Evolutionary conservation across 2,113 vertebrate species (phyloP), one percentile per base, ranked within the genome.

Genomic region (Alosa alosa): DNA sequence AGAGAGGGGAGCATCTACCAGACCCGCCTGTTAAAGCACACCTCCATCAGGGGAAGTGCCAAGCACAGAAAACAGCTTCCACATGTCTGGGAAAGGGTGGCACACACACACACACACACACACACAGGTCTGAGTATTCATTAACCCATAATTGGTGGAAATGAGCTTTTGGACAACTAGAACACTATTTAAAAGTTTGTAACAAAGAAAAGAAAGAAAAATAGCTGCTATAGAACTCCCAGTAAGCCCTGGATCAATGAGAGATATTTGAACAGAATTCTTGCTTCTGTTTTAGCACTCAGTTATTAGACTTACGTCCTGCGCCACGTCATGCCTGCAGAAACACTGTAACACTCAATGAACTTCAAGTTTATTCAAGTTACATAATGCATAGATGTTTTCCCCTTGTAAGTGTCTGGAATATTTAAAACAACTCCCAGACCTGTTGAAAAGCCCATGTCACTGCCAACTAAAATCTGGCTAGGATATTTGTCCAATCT

Each of bases 1-100:
- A 57, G 84, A 88, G 86, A 87, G 75, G 55, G 87, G 83, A 87
- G 84, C 49, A 68, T 84, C 87, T 84, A 4, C 47, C 60, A 87
- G 83, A 85, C 78, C 68, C 68, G 82, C 86, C 83, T 68, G 82
- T 84, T 18, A 17, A 68, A 68, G 31, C 45, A 68, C 86, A 89
- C 85, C 86, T 85, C 81, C 41, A 78, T 44, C 81, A 90, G 82
- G 25, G 52, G 50, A 57, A 22, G 84, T 82, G 91, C 90, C 90
- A 91, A 89, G 90, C 47, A 82, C 84, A 85, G 84, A 91, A 90
- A 94, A 94, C 89, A 90, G 89, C 91, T 91, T 94, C 93, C 92
- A 94, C 90, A 92, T 93, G 93, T 92, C 81, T 83, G 31, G 39
- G 82, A 81, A 75, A 18, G 25, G 86, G 91, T 90, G 89, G 91